These are phyloP conservation scores for Ophthalmolycus amberensis DNA, from an alignment of 2,113 vertebrate species.

Conservation along the genomic window DNA sequence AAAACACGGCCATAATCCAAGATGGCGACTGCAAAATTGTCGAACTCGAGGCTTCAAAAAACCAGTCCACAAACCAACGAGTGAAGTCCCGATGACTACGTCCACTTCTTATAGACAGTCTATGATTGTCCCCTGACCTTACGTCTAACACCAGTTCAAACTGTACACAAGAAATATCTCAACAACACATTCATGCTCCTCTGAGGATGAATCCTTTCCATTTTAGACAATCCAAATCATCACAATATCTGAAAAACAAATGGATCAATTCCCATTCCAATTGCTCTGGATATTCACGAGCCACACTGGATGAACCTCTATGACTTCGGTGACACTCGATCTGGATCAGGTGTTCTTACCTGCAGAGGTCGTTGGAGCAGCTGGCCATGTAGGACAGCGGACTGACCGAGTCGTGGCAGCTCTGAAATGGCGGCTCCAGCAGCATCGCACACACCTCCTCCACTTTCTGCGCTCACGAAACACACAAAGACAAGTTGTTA, in stretches of 20 bases:
- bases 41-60: no score
- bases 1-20: no score
- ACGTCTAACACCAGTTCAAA: not conserved
- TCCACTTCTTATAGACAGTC: no score
- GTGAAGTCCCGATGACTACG: no score
- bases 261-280: not conserved
- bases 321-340: not conserved
- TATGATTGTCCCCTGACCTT: not conserved
- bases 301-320: not conserved
- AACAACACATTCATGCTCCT: not conserved
- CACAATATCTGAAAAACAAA: not conserved
- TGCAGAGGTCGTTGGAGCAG: slow-evolving; percentile 95
- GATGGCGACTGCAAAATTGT: no score
- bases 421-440: slow-evolving; percentile 87
- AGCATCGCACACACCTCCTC: slow-evolving; percentile 86
- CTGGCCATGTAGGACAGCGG: slow-evolving; percentile 93
- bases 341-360: slow-evolving; percentile 82
- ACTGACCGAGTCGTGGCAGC: slow-evolving; percentile 93
- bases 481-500: no score
- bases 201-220: not conserved
- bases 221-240: not conserved
- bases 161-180: not conserved
- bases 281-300: no score
- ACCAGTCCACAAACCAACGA: no score
- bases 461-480: slow-evolving; percentile 79